phyloP scores from a whole-genome alignment of 2,888 invertebrate species.

The Cephus nigrinus region DNA sequence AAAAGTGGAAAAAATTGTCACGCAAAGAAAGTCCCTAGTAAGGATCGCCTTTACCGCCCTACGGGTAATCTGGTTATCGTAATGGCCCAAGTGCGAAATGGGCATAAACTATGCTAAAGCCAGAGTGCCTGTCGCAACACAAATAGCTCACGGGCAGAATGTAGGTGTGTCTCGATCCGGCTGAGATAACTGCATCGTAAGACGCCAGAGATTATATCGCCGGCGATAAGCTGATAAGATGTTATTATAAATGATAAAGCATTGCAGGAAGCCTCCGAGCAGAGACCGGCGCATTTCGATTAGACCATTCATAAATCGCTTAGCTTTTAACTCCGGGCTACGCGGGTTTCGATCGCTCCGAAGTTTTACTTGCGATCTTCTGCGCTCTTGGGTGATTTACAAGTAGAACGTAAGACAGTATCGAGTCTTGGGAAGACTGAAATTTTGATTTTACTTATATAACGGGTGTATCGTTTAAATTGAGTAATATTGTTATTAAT shows the following conservation, averaged over 20 bases:
- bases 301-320: constrained; percentile 39
- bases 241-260: constrained; percentile 49
- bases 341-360: neutral
- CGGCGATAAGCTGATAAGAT: constrained; percentile 43
- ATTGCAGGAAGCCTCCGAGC: constrained; percentile 23
- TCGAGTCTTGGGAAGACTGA: no score
- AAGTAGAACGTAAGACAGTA: neutral
- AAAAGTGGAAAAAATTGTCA: constrained; percentile 1
- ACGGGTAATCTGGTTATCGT: constrained; percentile 14
- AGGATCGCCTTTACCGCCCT: constrained; percentile 12
- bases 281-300: constrained; percentile 22
- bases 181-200: constrained; percentile 18
- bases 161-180: constrained; percentile 34
- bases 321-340: constrained; percentile 11
- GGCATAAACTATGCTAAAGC: constrained; percentile 42
- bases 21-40: constrained; percentile 9
- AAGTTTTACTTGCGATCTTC: neutral
- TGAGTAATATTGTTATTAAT: no score
- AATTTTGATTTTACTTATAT: no score
- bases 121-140: constrained; percentile 33
- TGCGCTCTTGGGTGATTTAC: neutral
- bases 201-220: constrained; percentile 24
- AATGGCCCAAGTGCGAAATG: constrained; percentile 16
- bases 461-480: no score
- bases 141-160: constrained; percentile 40